Percentiles rank a stretch among this genome's conserved stretches.
Evolutionary conservation across 2,888 invertebrate genomes (phyloP).

Genomic region (Brachyptera putata): DNA sequence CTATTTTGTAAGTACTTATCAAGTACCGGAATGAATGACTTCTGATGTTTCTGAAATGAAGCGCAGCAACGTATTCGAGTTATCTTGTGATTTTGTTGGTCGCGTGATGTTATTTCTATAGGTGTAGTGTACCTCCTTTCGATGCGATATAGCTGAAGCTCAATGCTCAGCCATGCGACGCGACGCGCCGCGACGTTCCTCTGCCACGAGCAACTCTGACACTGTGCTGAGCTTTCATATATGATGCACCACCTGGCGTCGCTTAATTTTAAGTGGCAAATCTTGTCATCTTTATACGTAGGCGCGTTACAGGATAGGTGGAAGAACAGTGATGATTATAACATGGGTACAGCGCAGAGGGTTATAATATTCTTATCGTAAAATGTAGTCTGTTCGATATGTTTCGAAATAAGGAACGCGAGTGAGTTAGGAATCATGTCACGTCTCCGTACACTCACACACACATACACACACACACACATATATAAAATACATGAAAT

Average conservation of each 20-base stretch:
- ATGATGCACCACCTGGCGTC: conserved; percentile 18
- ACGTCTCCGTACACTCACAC: too few species aligned
- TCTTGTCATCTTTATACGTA: conserved; percentile 23
- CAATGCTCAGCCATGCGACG: conserved; percentile 1
- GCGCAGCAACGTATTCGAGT: too few species aligned
- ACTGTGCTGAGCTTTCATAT: not conserved
- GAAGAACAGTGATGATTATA: not conserved
- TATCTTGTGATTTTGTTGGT: too few species aligned
- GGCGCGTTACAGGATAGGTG: not conserved
- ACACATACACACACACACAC: too few species aligned
- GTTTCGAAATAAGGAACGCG: not conserved
- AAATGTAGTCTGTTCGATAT: not conserved
- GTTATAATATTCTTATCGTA: too few species aligned
- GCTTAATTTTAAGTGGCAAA: conserved; percentile 30
- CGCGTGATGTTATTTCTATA: too few species aligned
- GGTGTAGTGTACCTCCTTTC: too few species aligned
- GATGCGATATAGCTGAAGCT: too few species aligned
- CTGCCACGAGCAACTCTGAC: not conserved
- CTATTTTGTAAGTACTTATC: conserved; percentile 4
- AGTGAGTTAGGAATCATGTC: not conserved
- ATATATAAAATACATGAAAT: too few species aligned
- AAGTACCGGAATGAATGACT: not conserved
- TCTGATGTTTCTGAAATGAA: not conserved
- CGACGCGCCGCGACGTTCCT: not conserved
- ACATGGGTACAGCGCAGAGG: too few species aligned